Percentiles rank a stretch among this genome's conserved stretches.
These are phyloP conservation scores for Thalpophila matura DNA, from an alignment of 2,888 invertebrate species.

Conservation along the genomic window DNA sequence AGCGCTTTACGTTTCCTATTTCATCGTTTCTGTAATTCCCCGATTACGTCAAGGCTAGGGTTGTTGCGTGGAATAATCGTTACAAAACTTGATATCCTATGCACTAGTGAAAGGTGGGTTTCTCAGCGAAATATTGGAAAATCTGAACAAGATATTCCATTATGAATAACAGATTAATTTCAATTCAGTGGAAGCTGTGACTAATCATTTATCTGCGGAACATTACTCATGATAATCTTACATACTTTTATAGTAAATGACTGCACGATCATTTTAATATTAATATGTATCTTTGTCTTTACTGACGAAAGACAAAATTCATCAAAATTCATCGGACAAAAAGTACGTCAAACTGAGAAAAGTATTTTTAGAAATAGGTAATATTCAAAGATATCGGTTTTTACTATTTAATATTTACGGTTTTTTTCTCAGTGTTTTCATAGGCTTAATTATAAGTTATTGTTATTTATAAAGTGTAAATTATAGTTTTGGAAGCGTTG, in stretches of 20 bases:
- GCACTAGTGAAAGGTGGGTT: slow-evolving; percentile 53
- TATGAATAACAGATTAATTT: slow-evolving; percentile 38
- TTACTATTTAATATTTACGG: slow-evolving; percentile 6
- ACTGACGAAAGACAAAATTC: no score
- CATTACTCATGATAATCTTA: slow-evolving; percentile 22
- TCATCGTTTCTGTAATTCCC: neutral
- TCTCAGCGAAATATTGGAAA: slow-evolving; percentile 44
- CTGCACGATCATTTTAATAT: slow-evolving; percentile 15
- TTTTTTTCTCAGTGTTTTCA: slow-evolving; percentile 32
- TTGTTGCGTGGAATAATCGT: neutral
- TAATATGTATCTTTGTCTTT: slow-evolving; percentile 30
- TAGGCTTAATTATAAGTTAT: slow-evolving; percentile 42
- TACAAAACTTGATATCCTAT: slow-evolving; percentile 17
- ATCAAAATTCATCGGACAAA: slow-evolving; percentile 21
- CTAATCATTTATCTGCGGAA: slow-evolving; percentile 41
- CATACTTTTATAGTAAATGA: slow-evolving; percentile 1
- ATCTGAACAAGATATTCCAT: slow-evolving; percentile 50
- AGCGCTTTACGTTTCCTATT: neutral
- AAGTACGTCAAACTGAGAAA: slow-evolving; percentile 13
- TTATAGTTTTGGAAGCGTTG: slow-evolving; percentile 30
- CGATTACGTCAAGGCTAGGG: neutral
- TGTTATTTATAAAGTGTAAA: slow-evolving; percentile 21
- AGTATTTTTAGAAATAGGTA: slow-evolving; percentile 29
- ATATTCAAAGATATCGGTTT: slow-evolving; percentile 7
- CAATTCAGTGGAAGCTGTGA: slow-evolving; percentile 44